These are phyloP conservation scores for Echinometra lucunter DNA, from an alignment of 53 echinoderm and acorn worm species.

Conservation along the genomic window DNA sequence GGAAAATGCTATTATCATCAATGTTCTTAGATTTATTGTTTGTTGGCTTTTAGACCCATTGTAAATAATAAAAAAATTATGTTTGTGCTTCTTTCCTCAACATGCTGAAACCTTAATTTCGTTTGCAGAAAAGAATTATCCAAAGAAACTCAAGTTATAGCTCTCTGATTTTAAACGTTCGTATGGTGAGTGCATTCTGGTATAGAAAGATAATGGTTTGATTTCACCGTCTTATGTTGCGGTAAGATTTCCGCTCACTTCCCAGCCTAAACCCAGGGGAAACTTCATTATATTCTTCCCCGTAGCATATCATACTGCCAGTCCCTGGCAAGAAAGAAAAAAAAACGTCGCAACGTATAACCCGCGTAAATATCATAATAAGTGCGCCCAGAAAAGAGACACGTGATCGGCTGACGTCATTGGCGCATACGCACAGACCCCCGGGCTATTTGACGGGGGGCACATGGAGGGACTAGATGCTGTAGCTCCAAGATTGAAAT, in stretches of 20 bases:
- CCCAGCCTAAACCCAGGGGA: neutral
- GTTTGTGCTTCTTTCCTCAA: neutral
- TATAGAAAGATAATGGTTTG: neutral
- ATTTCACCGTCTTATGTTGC: neutral
- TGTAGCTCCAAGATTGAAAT: slow-evolving; percentile 59
- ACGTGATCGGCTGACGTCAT: slow-evolving; percentile 64
- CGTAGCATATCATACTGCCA: slow-evolving; percentile 20
- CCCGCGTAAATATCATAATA: slow-evolving; percentile 60
- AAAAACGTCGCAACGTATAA: slow-evolving; percentile 27
- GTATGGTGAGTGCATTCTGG: neutral
- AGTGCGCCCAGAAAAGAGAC: slow-evolving; percentile 41
- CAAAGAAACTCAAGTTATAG: neutral
- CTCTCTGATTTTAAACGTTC: neutral
- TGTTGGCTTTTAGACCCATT: neutral
- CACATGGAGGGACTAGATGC: slow-evolving; percentile 38
- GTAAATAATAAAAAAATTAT: neutral
- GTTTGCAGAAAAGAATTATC: neutral
- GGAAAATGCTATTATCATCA: no score
- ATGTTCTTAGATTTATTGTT: no score
- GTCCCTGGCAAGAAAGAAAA: neutral
- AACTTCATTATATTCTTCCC: slow-evolving; percentile 17
- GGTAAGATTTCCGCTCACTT: neutral
- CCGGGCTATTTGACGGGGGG: slow-evolving; percentile 63
- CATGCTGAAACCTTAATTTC: neutral
- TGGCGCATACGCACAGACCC: slow-evolving; percentile 37